Evolutionary conservation across 1,140 invertebrate genomes (phyloP).

Genomic region (Chymomyza costata): DNA sequence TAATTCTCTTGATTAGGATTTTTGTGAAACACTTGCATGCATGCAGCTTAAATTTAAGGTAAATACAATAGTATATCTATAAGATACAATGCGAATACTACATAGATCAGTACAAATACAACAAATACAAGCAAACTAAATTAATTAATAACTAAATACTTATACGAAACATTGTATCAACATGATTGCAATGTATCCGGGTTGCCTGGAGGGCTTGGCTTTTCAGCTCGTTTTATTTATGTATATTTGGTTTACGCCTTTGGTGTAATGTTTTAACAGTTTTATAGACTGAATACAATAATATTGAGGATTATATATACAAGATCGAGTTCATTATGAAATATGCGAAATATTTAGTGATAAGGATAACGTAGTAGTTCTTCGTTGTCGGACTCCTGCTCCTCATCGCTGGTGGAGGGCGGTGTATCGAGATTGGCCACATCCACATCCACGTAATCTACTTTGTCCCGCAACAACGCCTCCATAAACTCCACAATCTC

Average conservation of each 20-base stretch:
- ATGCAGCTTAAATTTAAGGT: conserved; percentile 29
- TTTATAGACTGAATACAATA: conserved; percentile 37
- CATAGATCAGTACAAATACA: conserved; percentile 60
- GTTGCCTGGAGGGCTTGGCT: no score
- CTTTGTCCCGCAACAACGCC: conserved; percentile 89
- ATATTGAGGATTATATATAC: conserved; percentile 36
- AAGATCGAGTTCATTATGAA: conserved; percentile 4
- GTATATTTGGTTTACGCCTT: conserved; percentile 53
- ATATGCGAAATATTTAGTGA: conserved; percentile 17
- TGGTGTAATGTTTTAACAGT: conserved; percentile 42
- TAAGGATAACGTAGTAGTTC: conserved; percentile 57
- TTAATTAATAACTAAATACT: conserved; percentile 18
- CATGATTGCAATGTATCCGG: no score
- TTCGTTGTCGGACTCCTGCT: conserved; percentile 73
- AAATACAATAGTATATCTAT: conserved; percentile 23
- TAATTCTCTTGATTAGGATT: no score
- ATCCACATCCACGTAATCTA: conserved; percentile 93
- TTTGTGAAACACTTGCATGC: conserved; percentile 55
- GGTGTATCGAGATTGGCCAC: conserved; percentile 88
- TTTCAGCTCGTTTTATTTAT: no score
- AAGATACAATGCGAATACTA: conserved; percentile 42
- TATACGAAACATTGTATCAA: conserved; percentile 10
- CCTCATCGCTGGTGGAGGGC: conserved; percentile 86
- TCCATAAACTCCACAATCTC: conserved; percentile 93
- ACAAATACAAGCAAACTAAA: conserved; percentile 40